Conservation (phyloP, 2,888 invertebrate species). For the Zeuzera pyrina region DNA sequence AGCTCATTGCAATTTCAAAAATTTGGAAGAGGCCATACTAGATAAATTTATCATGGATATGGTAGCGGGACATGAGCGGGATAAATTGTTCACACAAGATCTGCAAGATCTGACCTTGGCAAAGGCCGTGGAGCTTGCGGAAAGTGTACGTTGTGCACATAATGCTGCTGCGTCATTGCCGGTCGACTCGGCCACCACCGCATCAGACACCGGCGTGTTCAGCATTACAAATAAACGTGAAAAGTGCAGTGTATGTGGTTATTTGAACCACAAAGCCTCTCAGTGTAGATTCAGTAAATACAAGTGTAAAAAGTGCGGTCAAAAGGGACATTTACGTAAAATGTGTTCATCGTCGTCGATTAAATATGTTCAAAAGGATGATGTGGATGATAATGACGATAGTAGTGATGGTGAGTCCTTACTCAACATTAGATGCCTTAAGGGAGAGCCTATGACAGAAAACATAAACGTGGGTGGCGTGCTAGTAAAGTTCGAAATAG, state of each 20-base stretch:
- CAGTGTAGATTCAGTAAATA: slow-evolving; percentile 4
- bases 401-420: slow-evolving; percentile 1
- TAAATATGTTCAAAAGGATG: background rate
- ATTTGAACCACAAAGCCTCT: slow-evolving; percentile 1
- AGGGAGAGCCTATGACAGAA: background rate
- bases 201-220: background rate
- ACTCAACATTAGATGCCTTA: background rate
- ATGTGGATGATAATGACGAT: slow-evolving; percentile 1
- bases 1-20: slow-evolving; percentile 10
- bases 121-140: slow-evolving; percentile 5
- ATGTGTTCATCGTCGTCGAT: slow-evolving; percentile 6
- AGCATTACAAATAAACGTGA: too few species aligned
- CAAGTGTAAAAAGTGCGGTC: slow-evolving; percentile 5
- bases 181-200: background rate
- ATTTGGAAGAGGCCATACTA: slow-evolving; percentile 9
- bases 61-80: slow-evolving; percentile 5
- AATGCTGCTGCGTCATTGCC: background rate
- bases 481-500: background rate
- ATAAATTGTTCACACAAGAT: slow-evolving; percentile 5
- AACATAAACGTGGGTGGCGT: background rate
- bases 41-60: slow-evolving; percentile 4
- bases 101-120: slow-evolving; percentile 1
- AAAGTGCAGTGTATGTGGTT: slow-evolving; percentile 5
- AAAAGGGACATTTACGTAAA: slow-evolving; percentile 4
- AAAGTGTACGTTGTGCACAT: slow-evolving; percentile 4